These are phyloP conservation scores for Apodemia mormo DNA, from an alignment of 2,888 invertebrate species.

Conservation along the genomic window DNA sequence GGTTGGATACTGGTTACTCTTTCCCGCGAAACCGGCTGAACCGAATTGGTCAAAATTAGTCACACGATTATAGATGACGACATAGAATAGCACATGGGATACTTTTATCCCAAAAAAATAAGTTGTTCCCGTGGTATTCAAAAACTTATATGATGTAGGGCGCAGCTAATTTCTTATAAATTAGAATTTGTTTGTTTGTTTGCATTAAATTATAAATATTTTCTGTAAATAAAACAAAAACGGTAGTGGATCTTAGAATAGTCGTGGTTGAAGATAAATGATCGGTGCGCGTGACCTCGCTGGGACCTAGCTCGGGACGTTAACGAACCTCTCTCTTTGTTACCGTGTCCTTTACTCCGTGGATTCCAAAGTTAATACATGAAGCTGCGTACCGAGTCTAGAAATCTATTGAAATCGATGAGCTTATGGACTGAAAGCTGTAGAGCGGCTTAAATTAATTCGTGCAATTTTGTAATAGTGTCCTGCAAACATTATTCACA, in stretches of 20 bases:
- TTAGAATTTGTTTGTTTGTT: neutral
- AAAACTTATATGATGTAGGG: no score
- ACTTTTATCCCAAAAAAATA: no score
- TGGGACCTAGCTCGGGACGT: slow-evolving; percentile 55
- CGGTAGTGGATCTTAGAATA: slow-evolving; percentile 45
- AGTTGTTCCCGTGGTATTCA: no score
- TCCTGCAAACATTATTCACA: neutral
- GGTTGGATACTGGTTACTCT: no score
- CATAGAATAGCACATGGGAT: no score
- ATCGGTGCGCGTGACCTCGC: slow-evolving; percentile 67
- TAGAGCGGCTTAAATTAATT: neutral
- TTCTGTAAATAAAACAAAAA: slow-evolving; percentile 32
- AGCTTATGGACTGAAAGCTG: no score
- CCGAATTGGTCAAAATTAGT: no score
- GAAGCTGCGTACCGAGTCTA: slow-evolving; percentile 38
- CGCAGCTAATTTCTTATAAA: no score
- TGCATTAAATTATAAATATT: neutral
- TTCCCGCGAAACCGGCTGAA: no score
- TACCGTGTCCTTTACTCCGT: slow-evolving; percentile 59
- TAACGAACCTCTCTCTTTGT: slow-evolving; percentile 74
- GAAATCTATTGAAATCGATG: no score
- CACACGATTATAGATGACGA: no score
- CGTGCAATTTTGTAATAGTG: neutral
- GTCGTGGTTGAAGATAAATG: slow-evolving; percentile 57
- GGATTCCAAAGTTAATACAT: slow-evolving; percentile 49